Conservation (phyloP, 2,797 vertebrate species). For the Platyrinchus mystaceus region DNA sequence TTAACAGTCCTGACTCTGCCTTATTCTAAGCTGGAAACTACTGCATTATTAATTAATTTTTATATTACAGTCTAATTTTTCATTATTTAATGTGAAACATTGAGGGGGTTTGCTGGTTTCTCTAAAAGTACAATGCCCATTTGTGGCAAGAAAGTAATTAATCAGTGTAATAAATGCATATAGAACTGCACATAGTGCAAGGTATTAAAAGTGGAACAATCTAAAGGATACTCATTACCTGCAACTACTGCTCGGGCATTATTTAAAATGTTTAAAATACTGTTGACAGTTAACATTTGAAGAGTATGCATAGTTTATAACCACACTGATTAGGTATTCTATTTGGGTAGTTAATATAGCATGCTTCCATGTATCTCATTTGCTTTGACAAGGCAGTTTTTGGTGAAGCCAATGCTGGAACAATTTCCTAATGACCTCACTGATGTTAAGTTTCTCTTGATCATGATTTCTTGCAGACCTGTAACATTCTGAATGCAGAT, state of each 20-base stretch:
- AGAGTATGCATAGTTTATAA: not conserved
- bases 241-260: not conserved
- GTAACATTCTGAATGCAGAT: constrained; percentile 61
- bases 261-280: not conserved
- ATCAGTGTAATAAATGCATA: not conserved
- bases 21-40: not conserved
- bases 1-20: not conserved
- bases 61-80: not conserved
- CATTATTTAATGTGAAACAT: not conserved
- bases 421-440: constrained; percentile 22
- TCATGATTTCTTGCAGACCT: constrained; percentile 45
- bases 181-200: not conserved
- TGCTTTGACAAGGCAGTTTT: constrained; percentile 13
- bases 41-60: not conserved
- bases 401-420: not conserved
- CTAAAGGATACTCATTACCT: not conserved
- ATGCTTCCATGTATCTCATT: not conserved
- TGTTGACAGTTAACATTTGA: not conserved
- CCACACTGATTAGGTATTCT: not conserved
- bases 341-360: not conserved
- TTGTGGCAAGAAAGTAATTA: not conserved
- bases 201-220: not conserved
- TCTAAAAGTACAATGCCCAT: not conserved
- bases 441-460: constrained; percentile 30
- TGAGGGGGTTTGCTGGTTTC: not conserved